Evolutionary conservation across 2,888 invertebrate genomes (phyloP), one percentile per base, ranked within the genome.

Genomic region (Lycaena phlaeas): DNA sequence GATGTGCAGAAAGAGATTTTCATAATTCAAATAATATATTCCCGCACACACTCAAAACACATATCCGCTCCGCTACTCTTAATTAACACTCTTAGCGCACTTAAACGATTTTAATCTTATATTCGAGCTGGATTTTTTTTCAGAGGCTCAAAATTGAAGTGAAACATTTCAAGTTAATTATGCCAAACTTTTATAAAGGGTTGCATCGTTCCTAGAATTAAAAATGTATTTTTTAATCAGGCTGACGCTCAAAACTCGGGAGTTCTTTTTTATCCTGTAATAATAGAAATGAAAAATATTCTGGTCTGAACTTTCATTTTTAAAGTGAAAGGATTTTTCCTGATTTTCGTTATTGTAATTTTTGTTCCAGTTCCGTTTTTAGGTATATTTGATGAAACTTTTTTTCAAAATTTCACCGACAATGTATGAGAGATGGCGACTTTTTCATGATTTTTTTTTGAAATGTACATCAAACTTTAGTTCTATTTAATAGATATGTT

Each of bases 91-190:
- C 17, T 31, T 26, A 26, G n/a, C 37, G 25, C 43, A 40, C 38
- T 45, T 46, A 43, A 48, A 46, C 44, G 31, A 45, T 43, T 46
- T 49, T 37, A 44, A 44, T 40, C 43, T 44, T 41, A 40, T 44
- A 39, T 41, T 30, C 28, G 10, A 10, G 6, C 14, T 12, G 12
- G 22, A 22, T 31, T 27, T 11, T 22, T 34, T 22, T 17, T 17
- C 34, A 14, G 10, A 25, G 18, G 22, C 11, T 25, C 4, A 31
- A 18, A 17, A 2, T 25, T 27, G 11, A 10, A 27, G 37, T 7
- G 17, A 27, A 38, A 38, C 27, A 37, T 37, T 27, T 37, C 15
- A 37, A 37, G 37, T 27, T 38, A 34, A 34, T 22, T 14, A 22
- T 18, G 18, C 34, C 12, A n/a, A 34, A 34, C 34, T 22, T 34